Percentiles rank a stretch among this genome's conserved stretches.
Evolutionary conservation across 2,797 vertebrate species (phyloP).

Genomic region (Australoheros facetus): DNA sequence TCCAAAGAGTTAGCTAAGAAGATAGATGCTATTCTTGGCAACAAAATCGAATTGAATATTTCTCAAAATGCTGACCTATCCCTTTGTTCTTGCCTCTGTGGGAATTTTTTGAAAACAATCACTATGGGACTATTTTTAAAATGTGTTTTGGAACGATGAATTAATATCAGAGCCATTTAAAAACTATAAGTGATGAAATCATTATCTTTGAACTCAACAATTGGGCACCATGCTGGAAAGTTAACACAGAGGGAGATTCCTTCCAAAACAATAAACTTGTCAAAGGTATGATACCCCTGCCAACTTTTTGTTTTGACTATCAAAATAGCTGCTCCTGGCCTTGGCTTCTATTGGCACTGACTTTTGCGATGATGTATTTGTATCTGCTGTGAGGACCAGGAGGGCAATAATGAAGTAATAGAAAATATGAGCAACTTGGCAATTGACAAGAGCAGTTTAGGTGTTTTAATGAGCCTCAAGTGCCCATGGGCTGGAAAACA

Average conservation of each 20-base stretch:
- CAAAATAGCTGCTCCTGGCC: slow-evolving; percentile 45
- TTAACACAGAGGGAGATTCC: slow-evolving; percentile 33
- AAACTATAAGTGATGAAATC: slow-evolving; percentile 25
- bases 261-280: slow-evolving; percentile 64
- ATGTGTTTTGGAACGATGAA: slow-evolving; percentile 15
- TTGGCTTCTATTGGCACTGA: slow-evolving; percentile 33
- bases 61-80: not conserved
- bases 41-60: not conserved
- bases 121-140: not conserved
- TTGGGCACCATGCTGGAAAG: slow-evolving; percentile 30
- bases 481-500: slow-evolving; percentile 34
- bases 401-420: slow-evolving; percentile 68
- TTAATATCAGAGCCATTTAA: slow-evolving; percentile 15
- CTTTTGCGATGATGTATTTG: slow-evolving; percentile 62
- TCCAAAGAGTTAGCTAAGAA: not conserved
- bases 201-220: slow-evolving; percentile 44
- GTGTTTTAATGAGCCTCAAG: slow-evolving; percentile 45
- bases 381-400: slow-evolving; percentile 49
- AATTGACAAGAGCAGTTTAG: slow-evolving; percentile 32
- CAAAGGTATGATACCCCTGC: slow-evolving; percentile 46
- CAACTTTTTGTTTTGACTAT: slow-evolving; percentile 65
- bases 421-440: slow-evolving; percentile 61
- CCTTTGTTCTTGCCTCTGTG: not conserved
- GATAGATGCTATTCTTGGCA: not conserved
- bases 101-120: not conserved